These are phyloP conservation scores for Lagocephalus sceleratus DNA, from an alignment of 2,797 vertebrate species.

Conservation along the genomic window DNA sequence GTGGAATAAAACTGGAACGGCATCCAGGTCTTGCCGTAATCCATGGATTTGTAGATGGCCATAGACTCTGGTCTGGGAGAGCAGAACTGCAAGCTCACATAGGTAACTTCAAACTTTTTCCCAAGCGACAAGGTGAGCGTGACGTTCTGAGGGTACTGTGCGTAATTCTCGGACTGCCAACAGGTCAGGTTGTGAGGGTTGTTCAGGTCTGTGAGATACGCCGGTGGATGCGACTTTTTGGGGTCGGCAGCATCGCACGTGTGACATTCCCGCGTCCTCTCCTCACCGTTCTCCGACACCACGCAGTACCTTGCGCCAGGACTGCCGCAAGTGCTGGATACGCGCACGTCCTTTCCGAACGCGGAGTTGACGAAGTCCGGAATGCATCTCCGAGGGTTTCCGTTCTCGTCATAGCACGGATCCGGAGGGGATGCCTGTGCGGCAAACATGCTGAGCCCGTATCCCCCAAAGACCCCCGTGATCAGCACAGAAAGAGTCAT, in stretches of 20 bases:
- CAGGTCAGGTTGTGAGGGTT: slow-evolving; percentile 99
- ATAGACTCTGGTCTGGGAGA: slow-evolving; percentile 96
- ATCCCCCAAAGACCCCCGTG: slow-evolving; percentile 73
- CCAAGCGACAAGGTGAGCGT: slow-evolving; percentile 93
- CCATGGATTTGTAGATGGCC: slow-evolving; percentile 99
- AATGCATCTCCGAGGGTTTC: slow-evolving; percentile 94
- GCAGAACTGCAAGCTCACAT: slow-evolving; percentile 98
- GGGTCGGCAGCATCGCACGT: slow-evolving; percentile 92
- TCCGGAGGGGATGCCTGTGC: slow-evolving; percentile 93
- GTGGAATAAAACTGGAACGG: slow-evolving; percentile 98
- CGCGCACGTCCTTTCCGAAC: slow-evolving; percentile 95
- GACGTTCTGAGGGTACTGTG: slow-evolving; percentile 92
- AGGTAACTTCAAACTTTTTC: slow-evolving; percentile 98
- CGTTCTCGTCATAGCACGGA: slow-evolving; percentile 95
- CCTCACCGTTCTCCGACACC: slow-evolving; percentile 89
- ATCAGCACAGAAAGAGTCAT: too few relatives aligned
- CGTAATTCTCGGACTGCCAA: slow-evolving; percentile 96
- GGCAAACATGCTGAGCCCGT: slow-evolving; percentile 90
- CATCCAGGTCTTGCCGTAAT: slow-evolving; percentile 95
- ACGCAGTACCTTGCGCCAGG: slow-evolving; percentile 90
- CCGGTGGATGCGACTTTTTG: slow-evolving; percentile 88
- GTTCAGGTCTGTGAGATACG: slow-evolving; percentile 96
- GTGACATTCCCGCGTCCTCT: slow-evolving; percentile 88
- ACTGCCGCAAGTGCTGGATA: slow-evolving; percentile 92
- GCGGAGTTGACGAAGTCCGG: slow-evolving; percentile 98